These are phyloP conservation scores for Chironomus striatipennis DNA, from an alignment of 1,140 invertebrate species.

Conservation along the genomic window DNA sequence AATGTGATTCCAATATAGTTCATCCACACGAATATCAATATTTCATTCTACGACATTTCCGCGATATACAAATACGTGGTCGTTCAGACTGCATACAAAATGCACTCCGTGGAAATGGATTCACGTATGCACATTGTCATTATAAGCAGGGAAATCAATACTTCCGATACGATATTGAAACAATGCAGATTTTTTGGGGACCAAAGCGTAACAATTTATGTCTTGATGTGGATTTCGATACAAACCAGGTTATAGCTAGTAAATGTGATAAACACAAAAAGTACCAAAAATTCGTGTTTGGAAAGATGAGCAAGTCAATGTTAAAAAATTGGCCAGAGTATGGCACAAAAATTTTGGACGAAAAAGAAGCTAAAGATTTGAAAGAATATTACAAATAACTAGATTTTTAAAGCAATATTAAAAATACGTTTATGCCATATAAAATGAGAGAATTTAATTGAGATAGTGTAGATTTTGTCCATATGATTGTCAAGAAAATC, in stretches of 20 bases:
- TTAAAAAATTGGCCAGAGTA: not conserved
- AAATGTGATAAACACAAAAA: not conserved
- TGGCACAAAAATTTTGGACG: conserved; percentile 4
- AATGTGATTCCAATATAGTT: not conserved
- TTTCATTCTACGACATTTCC: not conserved
- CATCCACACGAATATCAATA: conserved; percentile 4
- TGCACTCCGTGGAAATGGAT: not conserved
- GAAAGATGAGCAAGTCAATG: not conserved
- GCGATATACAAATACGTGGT: not conserved
- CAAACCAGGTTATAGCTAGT: not conserved
- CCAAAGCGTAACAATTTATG: not conserved
- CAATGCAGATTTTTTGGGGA: not conserved
- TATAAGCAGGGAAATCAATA: not conserved
- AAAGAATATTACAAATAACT: not conserved
- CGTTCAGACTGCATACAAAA: not conserved
- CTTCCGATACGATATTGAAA: not conserved
- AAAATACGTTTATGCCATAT: no score
- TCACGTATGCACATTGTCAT: not conserved
- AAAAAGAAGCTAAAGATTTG: not conserved
- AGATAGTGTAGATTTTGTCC: no score
- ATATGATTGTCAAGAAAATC: no score
- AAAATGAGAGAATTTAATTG: no score
- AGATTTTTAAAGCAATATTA: no score
- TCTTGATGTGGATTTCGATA: not conserved
- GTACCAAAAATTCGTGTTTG: not conserved